phyloP scores from a whole-genome alignment of 2,113 vertebrate species.

The Prunella fulvescens region DNA sequence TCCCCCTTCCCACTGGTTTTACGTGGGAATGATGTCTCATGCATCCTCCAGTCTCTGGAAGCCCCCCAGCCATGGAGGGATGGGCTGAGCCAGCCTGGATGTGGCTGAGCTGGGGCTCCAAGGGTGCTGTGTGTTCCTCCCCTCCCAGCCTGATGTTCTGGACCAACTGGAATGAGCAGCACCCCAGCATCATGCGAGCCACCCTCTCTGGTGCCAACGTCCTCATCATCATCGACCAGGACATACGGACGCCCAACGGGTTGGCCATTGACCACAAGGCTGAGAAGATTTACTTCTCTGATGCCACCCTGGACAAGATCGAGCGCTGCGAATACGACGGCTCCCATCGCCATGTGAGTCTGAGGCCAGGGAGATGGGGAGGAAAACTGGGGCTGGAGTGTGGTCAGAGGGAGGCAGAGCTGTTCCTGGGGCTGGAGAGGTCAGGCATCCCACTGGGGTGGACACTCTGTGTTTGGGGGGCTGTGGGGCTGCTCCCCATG shows the following conservation, averaged over 20 bases:
- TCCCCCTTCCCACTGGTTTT: neutral
- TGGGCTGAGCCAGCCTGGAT: fast-evolving
- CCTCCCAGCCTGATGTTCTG: constrained; percentile 91
- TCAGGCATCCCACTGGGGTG: too few species aligned
- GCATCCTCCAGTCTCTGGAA: neutral
- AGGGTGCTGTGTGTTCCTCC: neutral
- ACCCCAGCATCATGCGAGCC: constrained; percentile 96
- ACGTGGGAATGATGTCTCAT: fast-evolving
- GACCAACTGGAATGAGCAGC: constrained; percentile 98
- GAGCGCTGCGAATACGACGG: constrained; percentile 96
- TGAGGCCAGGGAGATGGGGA: neutral
- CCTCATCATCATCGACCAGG: constrained; percentile 89
- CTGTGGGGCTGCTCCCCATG: neutral
- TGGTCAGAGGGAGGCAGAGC: neutral
- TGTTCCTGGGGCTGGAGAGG: neutral
- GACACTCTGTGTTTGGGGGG: too few species aligned
- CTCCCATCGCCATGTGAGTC: constrained; percentile 87
- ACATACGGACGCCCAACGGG: constrained; percentile 94
- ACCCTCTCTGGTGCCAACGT: constrained; percentile 90
- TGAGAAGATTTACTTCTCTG: constrained; percentile 96
- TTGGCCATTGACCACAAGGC: constrained; percentile 94
- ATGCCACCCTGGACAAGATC: constrained; percentile 94
- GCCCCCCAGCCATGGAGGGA: neutral
- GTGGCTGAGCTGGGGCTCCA: neutral
- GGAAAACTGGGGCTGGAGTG: fast-evolving